Base-by-base conservation (phyloP, 2,113 vertebrate genomes). In the Leucopsar rothschildi region DNA sequence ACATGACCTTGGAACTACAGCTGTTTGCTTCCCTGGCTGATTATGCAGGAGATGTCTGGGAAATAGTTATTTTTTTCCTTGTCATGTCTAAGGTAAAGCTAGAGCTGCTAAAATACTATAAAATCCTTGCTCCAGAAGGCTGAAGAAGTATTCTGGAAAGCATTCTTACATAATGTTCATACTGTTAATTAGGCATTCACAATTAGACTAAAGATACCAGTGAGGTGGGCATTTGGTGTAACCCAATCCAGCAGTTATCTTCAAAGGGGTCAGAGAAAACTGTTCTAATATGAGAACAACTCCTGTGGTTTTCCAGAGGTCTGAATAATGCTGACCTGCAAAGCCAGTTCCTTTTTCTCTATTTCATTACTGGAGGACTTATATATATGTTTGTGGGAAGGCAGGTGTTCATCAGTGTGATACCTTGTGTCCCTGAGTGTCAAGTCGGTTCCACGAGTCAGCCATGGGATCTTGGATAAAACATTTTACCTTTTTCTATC, bases 391-490 rank as follows among this genome's bases (percentile, higher is more conserved):
- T 3, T 50, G 8, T 22, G 59, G 1, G 40, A 52, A 64, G 53
- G 75, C 47, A 66, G 15, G 19, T 25, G 47, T 44, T 66, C 12
- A 9, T 40, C 3, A 1, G 2, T 13, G 29, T 3, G 20, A 40
- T 24, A 5, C 23, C 9, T 42, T 3, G 0, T 37, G 31, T 44
- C 45, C 33, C 59, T 8, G 37, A 35, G 33, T 11, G 18, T 42
- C 40, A 42, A 40, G n/a, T 50, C 7, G 0, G 35, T 84, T 73
- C 47, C 70, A 14, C 0, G 0, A n/a, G 29, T 20, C 2, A 35
- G 4, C 25, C 15, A 1, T 22, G 27, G 40, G 15, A 40, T 16
- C 27, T 39, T 33, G 11, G 55, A n/a, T 22, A 42, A 37, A 49
- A 33, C 15, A 10, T 72, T 89, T 70, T 52, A 40, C 33, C 27